Percentiles rank a stretch among this genome's conserved stretches.
phyloP scores from a whole-genome alignment of 2,113 vertebrate species.

The Seriola quinqueradiata region DNA sequence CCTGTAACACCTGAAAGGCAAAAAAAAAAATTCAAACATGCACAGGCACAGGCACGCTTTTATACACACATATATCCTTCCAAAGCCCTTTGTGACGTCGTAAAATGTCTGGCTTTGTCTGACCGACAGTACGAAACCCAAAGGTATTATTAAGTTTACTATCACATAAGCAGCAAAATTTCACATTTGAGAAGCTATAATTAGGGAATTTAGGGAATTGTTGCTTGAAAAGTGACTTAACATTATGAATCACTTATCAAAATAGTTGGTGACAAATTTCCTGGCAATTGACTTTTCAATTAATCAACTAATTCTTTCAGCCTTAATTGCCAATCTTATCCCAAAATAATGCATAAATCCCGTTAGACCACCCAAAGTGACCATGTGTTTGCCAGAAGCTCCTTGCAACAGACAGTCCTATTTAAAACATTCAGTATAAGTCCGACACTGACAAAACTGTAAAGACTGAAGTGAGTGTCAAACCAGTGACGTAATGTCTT shows the following conservation, averaged over 20 bases:
- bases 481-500: constrained; percentile 36
- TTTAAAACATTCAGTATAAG: not conserved
- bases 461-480: constrained; percentile 16
- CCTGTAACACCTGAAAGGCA: constrained; percentile 55
- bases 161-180: not conserved
- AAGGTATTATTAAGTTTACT: too few relatives aligned
- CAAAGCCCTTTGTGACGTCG: too few relatives aligned
- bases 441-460: constrained; percentile 5
- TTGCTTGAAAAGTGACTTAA: not conserved
- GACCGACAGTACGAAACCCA: too few relatives aligned
- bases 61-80: not conserved
- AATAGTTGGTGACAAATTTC: not conserved
- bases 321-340: not conserved
- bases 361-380: not conserved
- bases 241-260: not conserved
- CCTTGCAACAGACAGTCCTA: not conserved
- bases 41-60: not conserved
- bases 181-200: not conserved
- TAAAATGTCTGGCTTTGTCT: too few relatives aligned
- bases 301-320: not conserved
- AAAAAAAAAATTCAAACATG: not conserved
- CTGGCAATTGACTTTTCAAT: not conserved
- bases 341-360: not conserved
- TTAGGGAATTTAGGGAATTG: not conserved
- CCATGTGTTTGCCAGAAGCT: not conserved